A percentile compares a stretch with the other conserved stretches of the same genome.
These are phyloP conservation scores for Acanthosepion lycidas DNA, from an alignment of 2,888 invertebrate species.

Conservation along the genomic window DNA sequence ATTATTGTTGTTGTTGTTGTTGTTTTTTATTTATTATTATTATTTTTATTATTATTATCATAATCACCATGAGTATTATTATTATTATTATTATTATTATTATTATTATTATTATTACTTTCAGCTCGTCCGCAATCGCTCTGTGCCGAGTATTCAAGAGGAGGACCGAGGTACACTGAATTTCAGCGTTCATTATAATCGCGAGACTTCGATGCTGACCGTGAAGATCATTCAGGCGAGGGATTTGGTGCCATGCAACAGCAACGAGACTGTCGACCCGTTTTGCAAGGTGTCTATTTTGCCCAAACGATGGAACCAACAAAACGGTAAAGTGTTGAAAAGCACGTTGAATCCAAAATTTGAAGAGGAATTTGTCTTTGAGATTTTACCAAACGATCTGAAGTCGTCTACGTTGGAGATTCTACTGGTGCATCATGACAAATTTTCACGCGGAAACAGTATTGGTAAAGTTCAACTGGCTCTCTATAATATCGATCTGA, in stretches of 20 bases:
- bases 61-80: too few relatives aligned
- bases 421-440: conserved; percentile 81
- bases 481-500: conserved; percentile 78
- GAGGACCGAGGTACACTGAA: conserved; percentile 81
- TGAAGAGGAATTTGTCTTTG: conserved; percentile 83
- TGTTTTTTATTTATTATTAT: too few relatives aligned
- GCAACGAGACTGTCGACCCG: conserved; percentile 76
- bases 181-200: conserved; percentile 80
- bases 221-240: conserved; percentile 81
- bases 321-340: conserved; percentile 78
- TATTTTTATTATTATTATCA: not conserved
- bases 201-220: conserved; percentile 80
- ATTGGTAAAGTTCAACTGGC: conserved; percentile 80
- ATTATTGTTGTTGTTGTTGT: too few relatives aligned
- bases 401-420: conserved; percentile 79
- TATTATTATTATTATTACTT: not conserved
- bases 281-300: conserved; percentile 91
- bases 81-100: not conserved
- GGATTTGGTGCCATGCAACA: conserved; percentile 69
- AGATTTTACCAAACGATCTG: conserved; percentile 76
- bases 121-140: conserved; percentile 62
- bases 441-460: conserved; percentile 80
- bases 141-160: conserved; percentile 69
- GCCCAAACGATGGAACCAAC: conserved; percentile 76
- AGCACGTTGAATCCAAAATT: conserved; percentile 82